Base-by-base conservation (phyloP, 2,797 vertebrate genomes). In the Remorina albescens region DNA sequence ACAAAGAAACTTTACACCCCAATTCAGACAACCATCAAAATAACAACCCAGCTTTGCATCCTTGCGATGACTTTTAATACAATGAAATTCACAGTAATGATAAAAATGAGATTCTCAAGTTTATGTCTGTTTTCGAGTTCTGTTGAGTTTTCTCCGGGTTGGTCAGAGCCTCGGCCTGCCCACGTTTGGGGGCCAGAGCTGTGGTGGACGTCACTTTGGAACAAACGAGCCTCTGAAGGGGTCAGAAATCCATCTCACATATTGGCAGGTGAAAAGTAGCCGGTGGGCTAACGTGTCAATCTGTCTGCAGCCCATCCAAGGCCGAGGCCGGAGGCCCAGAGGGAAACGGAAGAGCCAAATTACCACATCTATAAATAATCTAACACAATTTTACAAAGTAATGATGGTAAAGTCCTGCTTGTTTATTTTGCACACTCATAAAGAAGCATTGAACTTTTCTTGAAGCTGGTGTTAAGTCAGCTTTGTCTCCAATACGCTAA, bases 371-470 rank as follows among this genome's bases (percentile, higher is more conserved):
- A 5, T 10, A 10, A 25, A 50, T 26, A 50, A 26, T 25, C 8
- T 28, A 25, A 15, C 11, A 1, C 19, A 23, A 56, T 12, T 36
- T 23, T 21, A 12, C n/a, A 23, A 6, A 15, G 1, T 13, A 18
- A 6, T 28, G 21, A 21, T 47, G 59, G 39, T n/a, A n/a, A n/a
- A n/a, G n/a, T 44, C 18, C 54, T 53, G 49, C 11, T 5, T n/a
- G n/a, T n/a, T n/a, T n/a, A n/a, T n/a, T n/a, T n/a, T n/a, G n/a
- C n/a, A n/a, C n/a, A n/a, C n/a, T n/a, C n/a, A n/a, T n/a, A n/a
- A n/a, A n/a, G n/a, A 32, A 39, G n/a, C 54, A 13, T 7, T 36
- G 36, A 69, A 69, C 62, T 82, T 28, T 2, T 69, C 16, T 13
- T 64, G 36, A 74, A 57, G 25, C 21, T 60, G n/a, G n/a, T n/a